These are phyloP conservation scores for Python bivittatus DNA, from an alignment of 2,113 vertebrate genomes.

Conservation along the genomic window DNA sequence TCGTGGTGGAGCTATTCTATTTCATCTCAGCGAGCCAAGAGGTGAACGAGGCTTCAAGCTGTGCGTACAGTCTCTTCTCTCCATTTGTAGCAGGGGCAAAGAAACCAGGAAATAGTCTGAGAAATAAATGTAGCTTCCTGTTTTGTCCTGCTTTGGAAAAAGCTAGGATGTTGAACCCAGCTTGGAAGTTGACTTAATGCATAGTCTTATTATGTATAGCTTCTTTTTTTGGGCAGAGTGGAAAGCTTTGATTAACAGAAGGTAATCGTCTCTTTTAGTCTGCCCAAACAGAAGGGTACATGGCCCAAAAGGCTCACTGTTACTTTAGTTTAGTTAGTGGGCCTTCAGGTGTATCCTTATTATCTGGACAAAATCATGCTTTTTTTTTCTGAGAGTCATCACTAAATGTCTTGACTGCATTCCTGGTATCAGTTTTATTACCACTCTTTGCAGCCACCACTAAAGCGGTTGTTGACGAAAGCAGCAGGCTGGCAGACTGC, in stretches of 20 bases:
- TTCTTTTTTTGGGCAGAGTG: neutral
- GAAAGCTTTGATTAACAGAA: neutral
- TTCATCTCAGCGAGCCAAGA: neutral
- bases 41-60: neutral
- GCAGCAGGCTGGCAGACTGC: constrained; percentile 95
- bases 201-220: neutral
- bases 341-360: neutral
- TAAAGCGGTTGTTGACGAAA: constrained; percentile 97
- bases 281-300: neutral
- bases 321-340: neutral
- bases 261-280: neutral
- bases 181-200: neutral
- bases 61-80: neutral
- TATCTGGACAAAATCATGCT: neutral
- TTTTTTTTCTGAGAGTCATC: neutral
- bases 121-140: neutral
- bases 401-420: neutral
- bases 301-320: neutral
- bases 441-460: constrained; percentile 78
- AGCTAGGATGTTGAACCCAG: neutral
- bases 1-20: neutral
- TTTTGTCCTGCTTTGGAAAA: neutral
- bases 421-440: neutral
- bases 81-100: neutral
- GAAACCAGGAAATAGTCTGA: neutral